phyloP scores from a whole-genome alignment of 2,888 invertebrate genomes.

The Diachrysia chrysitis region DNA sequence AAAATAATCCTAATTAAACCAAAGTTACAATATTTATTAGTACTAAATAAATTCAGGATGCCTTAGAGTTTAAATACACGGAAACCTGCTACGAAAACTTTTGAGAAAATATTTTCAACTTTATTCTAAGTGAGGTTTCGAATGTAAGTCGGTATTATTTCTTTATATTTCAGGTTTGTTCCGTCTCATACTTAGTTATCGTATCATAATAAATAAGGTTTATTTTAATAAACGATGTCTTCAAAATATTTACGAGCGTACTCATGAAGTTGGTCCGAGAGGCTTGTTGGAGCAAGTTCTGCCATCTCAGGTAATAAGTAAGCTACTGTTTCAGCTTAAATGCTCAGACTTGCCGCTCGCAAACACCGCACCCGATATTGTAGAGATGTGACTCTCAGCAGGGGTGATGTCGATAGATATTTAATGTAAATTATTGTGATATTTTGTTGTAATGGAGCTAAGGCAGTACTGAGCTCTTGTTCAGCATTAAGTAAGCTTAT shows the following conservation, averaged over 20 bases:
- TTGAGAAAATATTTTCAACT: too few species aligned
- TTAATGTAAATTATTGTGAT: background rate
- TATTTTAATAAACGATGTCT: slow-evolving; percentile 17
- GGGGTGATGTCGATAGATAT: slow-evolving; percentile 34
- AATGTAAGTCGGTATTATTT: too few species aligned
- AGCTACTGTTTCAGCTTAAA: slow-evolving; percentile 88
- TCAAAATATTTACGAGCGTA: slow-evolving; percentile 27
- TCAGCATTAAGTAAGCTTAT: too few species aligned
- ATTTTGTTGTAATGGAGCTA: background rate
- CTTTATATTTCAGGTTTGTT: too few species aligned
- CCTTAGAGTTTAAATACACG: too few species aligned
- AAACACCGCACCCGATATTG: slow-evolving; percentile 71
- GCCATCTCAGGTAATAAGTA: slow-evolving; percentile 88
- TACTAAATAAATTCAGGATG: too few species aligned
- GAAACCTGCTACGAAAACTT: too few species aligned
- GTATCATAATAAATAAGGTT: too few species aligned
- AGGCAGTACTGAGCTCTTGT: background rate
- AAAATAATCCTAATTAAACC: too few species aligned
- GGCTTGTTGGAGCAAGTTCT: slow-evolving; percentile 75
- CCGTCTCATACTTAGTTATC: too few species aligned
- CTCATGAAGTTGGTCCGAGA: slow-evolving; percentile 44
- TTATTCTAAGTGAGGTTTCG: too few species aligned
- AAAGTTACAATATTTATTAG: too few species aligned
- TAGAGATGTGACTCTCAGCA: slow-evolving; percentile 50
- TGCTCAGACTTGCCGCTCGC: slow-evolving; percentile 79